A percentile compares a stretch with the other conserved stretches of the same genome.
Evolutionary conservation across 2,113 vertebrate genomes (phyloP).

Genomic region (Callorhinus ursinus): DNA sequence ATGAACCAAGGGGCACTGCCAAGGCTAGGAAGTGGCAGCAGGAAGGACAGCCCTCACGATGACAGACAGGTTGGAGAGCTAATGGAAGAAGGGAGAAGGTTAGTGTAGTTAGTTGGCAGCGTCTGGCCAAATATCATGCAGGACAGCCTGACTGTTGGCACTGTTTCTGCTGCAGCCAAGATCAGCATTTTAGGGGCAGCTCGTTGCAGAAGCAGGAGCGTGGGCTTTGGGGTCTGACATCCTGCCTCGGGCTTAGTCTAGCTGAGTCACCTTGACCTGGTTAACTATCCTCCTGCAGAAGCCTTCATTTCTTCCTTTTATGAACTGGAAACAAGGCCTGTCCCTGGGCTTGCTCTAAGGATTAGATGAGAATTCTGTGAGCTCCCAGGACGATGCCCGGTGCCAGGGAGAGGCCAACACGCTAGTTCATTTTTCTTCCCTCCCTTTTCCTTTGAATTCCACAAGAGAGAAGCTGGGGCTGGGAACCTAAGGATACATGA

Average conservation of each 20-base stretch:
- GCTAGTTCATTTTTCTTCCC: neutral
- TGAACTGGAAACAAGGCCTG: neutral
- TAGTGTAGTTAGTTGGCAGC: fast-evolving
- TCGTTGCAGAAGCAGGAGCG: neutral
- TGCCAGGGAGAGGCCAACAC: neutral
- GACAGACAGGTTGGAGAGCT: neutral
- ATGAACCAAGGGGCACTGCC: neutral
- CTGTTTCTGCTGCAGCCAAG: neutral
- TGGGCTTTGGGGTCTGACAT: neutral
- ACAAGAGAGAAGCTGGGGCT: neutral
- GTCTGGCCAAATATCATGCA: neutral
- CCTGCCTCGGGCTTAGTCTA: neutral
- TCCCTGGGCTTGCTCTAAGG: neutral
- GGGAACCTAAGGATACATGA: neutral
- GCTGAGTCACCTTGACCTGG: neutral
- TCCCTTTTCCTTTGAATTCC: no score
- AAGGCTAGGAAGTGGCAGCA: neutral
- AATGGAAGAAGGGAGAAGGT: neutral
- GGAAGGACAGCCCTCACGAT: neutral
- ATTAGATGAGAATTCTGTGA: neutral
- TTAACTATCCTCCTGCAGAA: neutral
- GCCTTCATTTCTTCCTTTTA: neutral
- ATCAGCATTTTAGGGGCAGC: neutral
- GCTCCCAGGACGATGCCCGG: neutral
- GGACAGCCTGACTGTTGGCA: neutral